Conservation (phyloP, 1,140 invertebrate species). For the Rhopalosiphum maidis region DNA sequence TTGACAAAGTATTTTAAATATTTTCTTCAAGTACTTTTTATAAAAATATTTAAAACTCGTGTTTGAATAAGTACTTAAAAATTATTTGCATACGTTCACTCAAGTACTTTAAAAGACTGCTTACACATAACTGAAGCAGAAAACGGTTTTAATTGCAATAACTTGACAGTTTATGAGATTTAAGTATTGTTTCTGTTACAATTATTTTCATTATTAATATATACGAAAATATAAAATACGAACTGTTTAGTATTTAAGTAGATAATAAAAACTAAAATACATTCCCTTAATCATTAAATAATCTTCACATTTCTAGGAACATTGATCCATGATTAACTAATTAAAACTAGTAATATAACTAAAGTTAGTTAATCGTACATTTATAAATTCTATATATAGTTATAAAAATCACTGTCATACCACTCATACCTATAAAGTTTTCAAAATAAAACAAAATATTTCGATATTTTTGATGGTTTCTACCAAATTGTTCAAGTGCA, state of each 20-base stretch:
- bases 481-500: background rate
- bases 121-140: too few relatives aligned
- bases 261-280: too few relatives aligned
- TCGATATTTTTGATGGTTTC: background rate
- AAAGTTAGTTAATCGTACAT: background rate
- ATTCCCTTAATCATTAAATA: background rate
- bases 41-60: too few relatives aligned
- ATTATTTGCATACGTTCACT: too few relatives aligned
- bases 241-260: background rate
- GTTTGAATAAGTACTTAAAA: too few relatives aligned
- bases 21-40: too few relatives aligned
- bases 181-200: rapidly evolving
- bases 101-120: too few relatives aligned
- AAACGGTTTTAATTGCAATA: background rate
- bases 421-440: background rate
- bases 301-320: background rate
- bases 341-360: too few relatives aligned
- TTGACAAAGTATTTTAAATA: too few relatives aligned
- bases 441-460: background rate
- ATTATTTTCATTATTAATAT: background rate
- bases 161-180: background rate
- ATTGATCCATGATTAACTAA: background rate
- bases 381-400: background rate
- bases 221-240: background rate
- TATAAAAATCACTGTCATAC: background rate